Conservation (phyloP, 1,140 invertebrate genomes). For the Lasioglossum albipes region DNA sequence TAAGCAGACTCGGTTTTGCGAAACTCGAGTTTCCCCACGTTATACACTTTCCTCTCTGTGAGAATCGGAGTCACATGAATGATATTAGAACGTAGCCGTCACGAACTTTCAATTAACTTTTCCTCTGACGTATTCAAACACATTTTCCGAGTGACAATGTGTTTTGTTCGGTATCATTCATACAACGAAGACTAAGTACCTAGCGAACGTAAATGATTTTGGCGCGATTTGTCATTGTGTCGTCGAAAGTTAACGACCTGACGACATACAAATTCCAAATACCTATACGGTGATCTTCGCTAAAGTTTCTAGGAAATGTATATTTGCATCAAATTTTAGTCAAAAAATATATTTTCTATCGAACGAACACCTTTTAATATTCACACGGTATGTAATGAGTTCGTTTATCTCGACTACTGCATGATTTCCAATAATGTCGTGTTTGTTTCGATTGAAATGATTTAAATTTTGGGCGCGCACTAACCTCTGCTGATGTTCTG, state of each 20-base stretch:
- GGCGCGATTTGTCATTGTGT: not conserved
- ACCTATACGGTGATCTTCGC: not conserved
- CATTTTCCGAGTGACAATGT: not conserved
- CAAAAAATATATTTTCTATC: not conserved
- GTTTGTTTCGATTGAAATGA: not conserved
- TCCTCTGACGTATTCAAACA: not conserved
- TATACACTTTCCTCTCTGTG: constrained; percentile 17
- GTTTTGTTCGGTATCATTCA: not conserved
- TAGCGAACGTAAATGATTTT: not conserved
- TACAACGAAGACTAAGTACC: not conserved
- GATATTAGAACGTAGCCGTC: not conserved
- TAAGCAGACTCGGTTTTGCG: constrained; percentile 39
- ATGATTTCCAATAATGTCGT: not conserved
- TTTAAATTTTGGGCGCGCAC: constrained; percentile 58
- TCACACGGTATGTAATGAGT: not conserved
- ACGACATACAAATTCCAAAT: not conserved
- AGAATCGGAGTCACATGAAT: constrained; percentile 5
- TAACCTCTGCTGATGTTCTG: constrained; percentile 60
- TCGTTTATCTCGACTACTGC: too few relatives aligned
- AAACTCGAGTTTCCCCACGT: constrained; percentile 40
- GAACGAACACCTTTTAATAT: not conserved
- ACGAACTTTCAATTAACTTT: not conserved
- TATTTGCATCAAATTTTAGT: not conserved
- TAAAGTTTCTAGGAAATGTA: not conserved
- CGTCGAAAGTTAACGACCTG: not conserved